Base-by-base conservation (phyloP, 2,888 invertebrate species). In the Heteromurus nitidus region DNA sequence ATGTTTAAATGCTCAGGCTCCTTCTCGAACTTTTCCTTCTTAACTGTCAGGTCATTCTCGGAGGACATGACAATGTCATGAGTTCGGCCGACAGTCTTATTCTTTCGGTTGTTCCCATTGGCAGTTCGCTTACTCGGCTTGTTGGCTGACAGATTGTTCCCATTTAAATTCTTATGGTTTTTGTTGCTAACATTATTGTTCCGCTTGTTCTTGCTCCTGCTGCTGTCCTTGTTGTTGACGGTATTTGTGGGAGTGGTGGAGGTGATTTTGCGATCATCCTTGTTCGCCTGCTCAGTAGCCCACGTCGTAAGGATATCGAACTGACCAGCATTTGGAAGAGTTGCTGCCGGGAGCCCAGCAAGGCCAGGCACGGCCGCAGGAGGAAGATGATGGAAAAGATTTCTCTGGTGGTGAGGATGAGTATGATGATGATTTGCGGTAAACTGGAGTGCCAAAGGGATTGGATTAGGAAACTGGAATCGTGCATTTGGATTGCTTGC, bases 401-500 rank as follows among this genome's bases (percentile, higher is more conserved):
- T 72, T 9, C 67, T 24, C 20, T 74, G 82, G 26, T 74, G 79
- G 47, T 81, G 75, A 7, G 65, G 75, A 24, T 82, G 81, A 24
- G 64, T 28, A 22, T 26, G 85, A 64, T 65, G 76, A 58, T 77
- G 82, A 72, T 76, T 77, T 55, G 79, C 65, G 9, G 76, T 68
- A 28, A 68, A 74, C 9, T 84, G 74, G 30, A 86, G 83, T 9
- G 82, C 82, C 55, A 87, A 28, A n/a, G 83, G 83, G 16, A 86
- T 76, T 20, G 86, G 83, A 28, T 86, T 83, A n/a, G 87, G 86
- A 76, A 87, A 82, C 44, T 86, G 86, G 77, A 85, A 86, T 28
- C 86, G 72, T 36, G 82, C 69, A 31, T 83, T 84, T 11, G 86
- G 77, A 55, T 83, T 85, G 58, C 84, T 73, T 24, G 86, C 86